phyloP scores from a whole-genome alignment of 2,113 vertebrate genomes.

The Peromyscus californicus region DNA sequence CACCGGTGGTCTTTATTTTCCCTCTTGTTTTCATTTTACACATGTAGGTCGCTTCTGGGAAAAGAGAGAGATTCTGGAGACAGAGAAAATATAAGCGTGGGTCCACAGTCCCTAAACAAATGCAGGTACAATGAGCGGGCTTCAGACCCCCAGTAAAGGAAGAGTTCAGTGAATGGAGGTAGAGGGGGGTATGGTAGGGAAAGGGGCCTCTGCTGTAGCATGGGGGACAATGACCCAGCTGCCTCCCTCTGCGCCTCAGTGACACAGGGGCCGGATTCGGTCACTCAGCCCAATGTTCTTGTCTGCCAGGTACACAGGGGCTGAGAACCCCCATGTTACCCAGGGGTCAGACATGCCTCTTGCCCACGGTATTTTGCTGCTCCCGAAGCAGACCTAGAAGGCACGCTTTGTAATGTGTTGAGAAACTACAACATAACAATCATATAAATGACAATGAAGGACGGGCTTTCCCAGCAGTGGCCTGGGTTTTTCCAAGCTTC shows the following conservation, averaged over 20 bases:
- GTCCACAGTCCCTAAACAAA: not conserved
- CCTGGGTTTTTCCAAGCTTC: constrained; percentile 29
- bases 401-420: not conserved
- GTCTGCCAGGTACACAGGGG: not conserved
- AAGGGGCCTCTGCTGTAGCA: accelerated
- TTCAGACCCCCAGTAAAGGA: not conserved
- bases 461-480: accelerated
- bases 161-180: not conserved
- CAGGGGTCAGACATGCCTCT: accelerated
- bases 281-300: not conserved
- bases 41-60: not conserved
- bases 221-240: not conserved
- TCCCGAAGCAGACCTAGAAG: not conserved
- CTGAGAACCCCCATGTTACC: not conserved
- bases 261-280: not conserved
- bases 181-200: not conserved
- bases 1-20: not conserved
- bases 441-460: not conserved
- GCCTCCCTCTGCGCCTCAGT: not conserved
- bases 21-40: not conserved
- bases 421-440: not conserved
- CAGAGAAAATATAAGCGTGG: not conserved
- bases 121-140: accelerated
- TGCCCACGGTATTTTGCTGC: not conserved
- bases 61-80: not conserved